phyloP scores from a whole-genome alignment of 2,797 vertebrate genomes.

The Crocodylus rhombifer region DNA sequence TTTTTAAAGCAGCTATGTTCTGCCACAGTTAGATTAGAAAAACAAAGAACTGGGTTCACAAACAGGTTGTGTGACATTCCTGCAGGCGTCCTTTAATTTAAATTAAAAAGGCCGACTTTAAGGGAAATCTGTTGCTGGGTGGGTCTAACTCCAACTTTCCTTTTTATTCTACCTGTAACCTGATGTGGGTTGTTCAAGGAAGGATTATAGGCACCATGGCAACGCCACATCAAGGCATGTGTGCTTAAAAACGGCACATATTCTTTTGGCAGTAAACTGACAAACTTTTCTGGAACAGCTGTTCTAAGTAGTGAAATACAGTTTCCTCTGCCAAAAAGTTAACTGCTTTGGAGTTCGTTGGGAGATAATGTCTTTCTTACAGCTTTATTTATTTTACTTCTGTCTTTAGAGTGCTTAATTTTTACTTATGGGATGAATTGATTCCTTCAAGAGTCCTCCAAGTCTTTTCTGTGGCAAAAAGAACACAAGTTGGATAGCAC shows the following conservation, averaged over 20 bases:
- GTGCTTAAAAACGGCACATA: background rate
- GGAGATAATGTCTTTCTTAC: background rate
- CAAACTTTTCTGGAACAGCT: conserved; percentile 23
- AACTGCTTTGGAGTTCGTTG: background rate
- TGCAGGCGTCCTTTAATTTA: background rate
- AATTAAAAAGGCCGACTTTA: background rate
- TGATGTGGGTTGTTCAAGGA: background rate
- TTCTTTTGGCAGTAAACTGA: conserved; percentile 53
- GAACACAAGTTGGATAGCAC: background rate
- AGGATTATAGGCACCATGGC: conserved; percentile 58
- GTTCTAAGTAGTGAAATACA: conserved; percentile 33
- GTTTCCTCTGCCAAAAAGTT: conserved; percentile 35
- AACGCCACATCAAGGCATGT: conserved; percentile 34
- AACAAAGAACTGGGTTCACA: background rate
- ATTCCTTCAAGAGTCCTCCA: background rate
- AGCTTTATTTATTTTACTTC: background rate
- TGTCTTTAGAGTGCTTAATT: background rate
- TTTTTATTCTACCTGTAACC: background rate
- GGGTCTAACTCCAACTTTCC: conserved; percentile 4
- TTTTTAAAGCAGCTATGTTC: background rate
- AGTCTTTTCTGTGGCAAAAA: conserved; percentile 43
- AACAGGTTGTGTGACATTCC: conserved; percentile 62
- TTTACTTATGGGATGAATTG: background rate
- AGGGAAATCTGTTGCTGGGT: conserved; percentile 33
- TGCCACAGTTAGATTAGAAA: background rate